Percentiles rank a stretch among this genome's conserved stretches.
These are phyloP conservation scores for Raphicerus campestris DNA, from an alignment of 2,113 vertebrate species.

Conservation along the genomic window DNA sequence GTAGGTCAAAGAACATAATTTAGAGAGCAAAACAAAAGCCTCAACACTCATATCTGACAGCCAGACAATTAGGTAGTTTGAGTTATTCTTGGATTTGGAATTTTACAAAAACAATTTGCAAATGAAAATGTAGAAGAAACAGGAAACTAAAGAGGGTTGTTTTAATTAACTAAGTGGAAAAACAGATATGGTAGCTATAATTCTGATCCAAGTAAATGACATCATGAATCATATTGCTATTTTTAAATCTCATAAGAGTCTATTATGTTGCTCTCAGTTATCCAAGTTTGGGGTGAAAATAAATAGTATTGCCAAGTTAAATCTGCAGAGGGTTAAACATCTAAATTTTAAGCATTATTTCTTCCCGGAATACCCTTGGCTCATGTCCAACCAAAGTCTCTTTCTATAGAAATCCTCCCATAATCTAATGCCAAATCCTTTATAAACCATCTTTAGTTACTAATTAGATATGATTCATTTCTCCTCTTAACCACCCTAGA, in stretches of 20 bases:
- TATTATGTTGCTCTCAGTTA: constrained; percentile 43
- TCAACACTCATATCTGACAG: background rate
- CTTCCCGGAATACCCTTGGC: constrained; percentile 29
- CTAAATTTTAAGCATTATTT: constrained; percentile 47
- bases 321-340: constrained; percentile 36
- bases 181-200: constrained; percentile 53
- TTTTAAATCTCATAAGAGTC: constrained; percentile 35
- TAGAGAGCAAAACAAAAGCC: background rate
- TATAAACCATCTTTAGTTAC: constrained; percentile 10
- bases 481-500: background rate
- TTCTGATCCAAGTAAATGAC: constrained; percentile 59
- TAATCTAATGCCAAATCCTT: constrained; percentile 4
- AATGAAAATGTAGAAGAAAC: constrained; percentile 63
- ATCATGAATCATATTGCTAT: constrained; percentile 50
- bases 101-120: constrained; percentile 62
- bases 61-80: constrained; percentile 45
- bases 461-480: background rate
- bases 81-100: constrained; percentile 65
- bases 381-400: constrained; percentile 13
- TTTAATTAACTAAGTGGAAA: constrained; percentile 59
- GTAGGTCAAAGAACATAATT: background rate
- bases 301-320: constrained; percentile 54
- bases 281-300: constrained; percentile 44
- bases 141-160: constrained; percentile 49
- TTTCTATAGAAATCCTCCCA: constrained; percentile 37